phyloP scores from a whole-genome alignment of 2,113 vertebrate species.

The Bubalus kerabau region DNA sequence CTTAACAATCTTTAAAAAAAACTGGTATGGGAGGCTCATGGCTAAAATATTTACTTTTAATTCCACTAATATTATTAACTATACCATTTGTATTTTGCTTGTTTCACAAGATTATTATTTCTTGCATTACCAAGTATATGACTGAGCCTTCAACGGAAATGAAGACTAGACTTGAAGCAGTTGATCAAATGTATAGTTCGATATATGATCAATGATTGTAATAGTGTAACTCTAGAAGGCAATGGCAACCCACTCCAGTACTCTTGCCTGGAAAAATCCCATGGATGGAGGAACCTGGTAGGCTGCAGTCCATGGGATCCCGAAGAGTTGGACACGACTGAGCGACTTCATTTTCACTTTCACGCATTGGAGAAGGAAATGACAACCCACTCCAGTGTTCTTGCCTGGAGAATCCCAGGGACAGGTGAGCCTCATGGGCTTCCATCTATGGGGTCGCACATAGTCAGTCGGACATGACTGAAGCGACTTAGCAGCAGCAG shows the following conservation, averaged over 20 bases:
- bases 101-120: neutral
- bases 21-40: neutral
- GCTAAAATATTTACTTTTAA: neutral
- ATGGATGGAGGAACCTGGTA: too few relatives aligned
- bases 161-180: neutral
- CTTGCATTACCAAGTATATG: neutral
- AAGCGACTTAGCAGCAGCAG: neutral
- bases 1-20: neutral
- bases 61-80: neutral
- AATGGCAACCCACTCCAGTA: too few relatives aligned
- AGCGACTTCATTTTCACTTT: too few relatives aligned
- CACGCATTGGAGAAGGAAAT: too few relatives aligned
- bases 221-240: neutral
- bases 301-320: too few relatives aligned
- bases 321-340: too few relatives aligned
- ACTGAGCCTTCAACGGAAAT: neutral
- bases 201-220: neutral
- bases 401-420: too few relatives aligned
- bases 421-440: too few relatives aligned
- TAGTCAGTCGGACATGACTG: fast-evolving
- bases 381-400: too few relatives aligned
- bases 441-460: too few relatives aligned
- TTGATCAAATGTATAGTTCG: neutral
- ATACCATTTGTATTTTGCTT: neutral
- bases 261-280: too few relatives aligned